Conservation (phyloP, 1,140 invertebrate species). For the Amphibalanus amphitrite region DNA sequence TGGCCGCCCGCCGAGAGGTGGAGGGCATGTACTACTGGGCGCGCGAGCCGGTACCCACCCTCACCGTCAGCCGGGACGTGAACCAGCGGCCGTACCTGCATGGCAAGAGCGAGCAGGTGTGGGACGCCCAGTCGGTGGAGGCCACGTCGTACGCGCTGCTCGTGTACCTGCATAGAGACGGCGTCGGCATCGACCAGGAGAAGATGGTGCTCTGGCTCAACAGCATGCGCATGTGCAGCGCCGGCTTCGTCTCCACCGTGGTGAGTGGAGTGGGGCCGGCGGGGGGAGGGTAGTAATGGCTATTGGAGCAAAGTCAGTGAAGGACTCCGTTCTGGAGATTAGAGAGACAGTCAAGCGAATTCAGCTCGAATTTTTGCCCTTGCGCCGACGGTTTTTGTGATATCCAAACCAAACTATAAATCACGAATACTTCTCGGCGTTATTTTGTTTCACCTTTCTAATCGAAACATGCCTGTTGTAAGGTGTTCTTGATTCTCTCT, state of each 20-base stretch:
- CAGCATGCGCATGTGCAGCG: constrained; percentile 33
- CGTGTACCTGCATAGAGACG: constrained; percentile 29
- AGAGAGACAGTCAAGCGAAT: too few relatives aligned
- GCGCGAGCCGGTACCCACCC: constrained; percentile 20
- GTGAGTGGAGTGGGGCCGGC: too few relatives aligned
- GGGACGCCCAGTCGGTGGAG: constrained; percentile 31
- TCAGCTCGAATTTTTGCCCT: too few relatives aligned
- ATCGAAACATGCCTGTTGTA: too few relatives aligned
- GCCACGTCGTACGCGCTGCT: constrained; percentile 39
- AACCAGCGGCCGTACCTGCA: constrained; percentile 26
- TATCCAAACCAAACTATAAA: too few relatives aligned
- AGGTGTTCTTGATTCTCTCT: too few relatives aligned
- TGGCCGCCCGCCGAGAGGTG: constrained; percentile 19
- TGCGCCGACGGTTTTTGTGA: too few relatives aligned
- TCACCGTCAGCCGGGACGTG: constrained; percentile 26
- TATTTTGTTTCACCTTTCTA: too few relatives aligned
- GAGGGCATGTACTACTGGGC: constrained; percentile 31
- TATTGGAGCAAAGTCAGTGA: too few relatives aligned
- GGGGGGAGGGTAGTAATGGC: too few relatives aligned
- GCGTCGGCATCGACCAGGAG: constrained; percentile 24
- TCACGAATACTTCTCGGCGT: too few relatives aligned
- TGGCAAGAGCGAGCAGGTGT: constrained; percentile 24
- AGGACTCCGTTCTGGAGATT: too few relatives aligned
- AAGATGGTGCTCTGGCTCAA: constrained; percentile 38
- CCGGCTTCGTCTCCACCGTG: constrained; percentile 36